Conservation (phyloP, 2,113 vertebrate genomes). For the Notarius quadriscutis region DNA sequence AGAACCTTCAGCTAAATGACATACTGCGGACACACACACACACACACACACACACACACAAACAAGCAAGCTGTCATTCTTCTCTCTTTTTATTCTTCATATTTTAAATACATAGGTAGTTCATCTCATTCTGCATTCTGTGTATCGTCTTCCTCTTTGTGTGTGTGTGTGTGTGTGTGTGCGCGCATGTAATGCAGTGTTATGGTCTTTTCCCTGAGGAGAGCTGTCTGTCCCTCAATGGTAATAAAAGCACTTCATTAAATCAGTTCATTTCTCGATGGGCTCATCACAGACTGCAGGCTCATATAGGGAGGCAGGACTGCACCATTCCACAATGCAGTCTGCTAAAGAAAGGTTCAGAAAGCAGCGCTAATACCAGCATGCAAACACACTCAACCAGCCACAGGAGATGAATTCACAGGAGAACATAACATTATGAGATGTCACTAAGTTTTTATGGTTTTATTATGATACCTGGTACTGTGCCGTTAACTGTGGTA, state of each 20-base stretch:
- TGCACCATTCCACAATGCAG: slow-evolving; percentile 27
- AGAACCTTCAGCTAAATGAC: slow-evolving; percentile 43
- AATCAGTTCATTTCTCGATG: slow-evolving; percentile 65
- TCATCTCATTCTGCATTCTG: slow-evolving; percentile 21
- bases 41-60: slow-evolving; percentile 25
- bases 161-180: slow-evolving; percentile 36
- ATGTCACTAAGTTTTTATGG: background rate
- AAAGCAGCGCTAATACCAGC: slow-evolving; percentile 1
- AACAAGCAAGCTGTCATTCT: slow-evolving; percentile 21
- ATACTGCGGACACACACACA: slow-evolving; percentile 25
- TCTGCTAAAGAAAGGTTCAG: slow-evolving; percentile 14
- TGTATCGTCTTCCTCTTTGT: background rate
- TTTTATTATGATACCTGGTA: background rate
- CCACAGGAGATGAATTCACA: slow-evolving; percentile 9
- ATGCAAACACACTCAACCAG: slow-evolving; percentile 9
- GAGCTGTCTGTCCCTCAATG: slow-evolving; percentile 50
- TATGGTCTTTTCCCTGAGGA: slow-evolving; percentile 50
- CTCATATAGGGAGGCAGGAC: slow-evolving; percentile 39
- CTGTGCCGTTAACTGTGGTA: background rate
- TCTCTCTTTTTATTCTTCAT: slow-evolving; percentile 8
- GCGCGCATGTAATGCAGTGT: slow-evolving; percentile 35
- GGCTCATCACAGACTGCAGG: slow-evolving; percentile 57
- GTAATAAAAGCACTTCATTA: slow-evolving; percentile 73
- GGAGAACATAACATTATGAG: background rate
- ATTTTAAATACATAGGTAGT: slow-evolving; percentile 5